Evolutionary conservation across 1,140 invertebrate genomes (phyloP).

Genomic region (Zaprionus kolodkinae): DNA sequence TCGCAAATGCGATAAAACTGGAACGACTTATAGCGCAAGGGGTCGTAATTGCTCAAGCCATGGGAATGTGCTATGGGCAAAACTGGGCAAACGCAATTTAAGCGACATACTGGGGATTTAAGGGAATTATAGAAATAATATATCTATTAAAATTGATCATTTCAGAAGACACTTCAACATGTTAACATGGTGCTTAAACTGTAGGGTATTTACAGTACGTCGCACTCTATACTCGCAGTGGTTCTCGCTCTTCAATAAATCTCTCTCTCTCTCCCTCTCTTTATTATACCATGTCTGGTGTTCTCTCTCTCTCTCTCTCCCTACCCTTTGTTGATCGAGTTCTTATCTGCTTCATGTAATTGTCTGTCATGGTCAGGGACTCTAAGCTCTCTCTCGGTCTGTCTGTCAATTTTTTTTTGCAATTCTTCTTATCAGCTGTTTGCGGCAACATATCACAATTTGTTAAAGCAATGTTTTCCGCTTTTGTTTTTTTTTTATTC

Average conservation of each 20-base stretch:
- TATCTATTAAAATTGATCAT: not conserved
- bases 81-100: not conserved
- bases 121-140: not conserved
- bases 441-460: conserved; percentile 40
- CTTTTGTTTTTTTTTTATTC: conserved; percentile 32
- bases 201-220: not conserved
- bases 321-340: not conserved
- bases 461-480: conserved; percentile 25
- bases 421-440: conserved; percentile 27
- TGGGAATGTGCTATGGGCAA: not conserved
- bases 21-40: not conserved
- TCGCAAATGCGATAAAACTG: conserved; percentile 8
- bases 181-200: not conserved
- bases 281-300: not conserved
- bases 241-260: not conserved
- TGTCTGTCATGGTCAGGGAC: conserved; percentile 39
- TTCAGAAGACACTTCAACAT: not conserved
- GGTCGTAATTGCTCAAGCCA: conserved; percentile 4
- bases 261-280: not conserved
- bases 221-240: not conserved
- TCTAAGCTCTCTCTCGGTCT: conserved; percentile 15
- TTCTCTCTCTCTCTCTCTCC: not conserved
- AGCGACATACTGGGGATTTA: not conserved
- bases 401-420: conserved; percentile 31
- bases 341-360: conserved; percentile 10